Evolutionary conservation across 2,797 vertebrate species (phyloP), one percentile per base, ranked within the genome.

Genomic region (Graptemys geographica): DNA sequence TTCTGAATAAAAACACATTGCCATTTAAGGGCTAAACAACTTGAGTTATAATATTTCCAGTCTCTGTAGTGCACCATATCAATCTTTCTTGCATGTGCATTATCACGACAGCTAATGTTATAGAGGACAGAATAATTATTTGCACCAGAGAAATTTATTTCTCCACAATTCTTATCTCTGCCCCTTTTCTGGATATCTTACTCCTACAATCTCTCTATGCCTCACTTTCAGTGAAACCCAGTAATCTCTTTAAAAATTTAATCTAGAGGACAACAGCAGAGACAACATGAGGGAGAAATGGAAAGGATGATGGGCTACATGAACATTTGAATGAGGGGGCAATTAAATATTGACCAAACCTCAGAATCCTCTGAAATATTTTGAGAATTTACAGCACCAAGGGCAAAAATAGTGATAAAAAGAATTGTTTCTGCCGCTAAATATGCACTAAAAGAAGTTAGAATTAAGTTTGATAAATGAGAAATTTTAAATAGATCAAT

Each of bases 191-290:
- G 97, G 98, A 97, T 99, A 98, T 97, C 98, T 97, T 97, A 97
- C 96, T 98, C 96, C 95, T 97, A 28, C 96, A 96, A 89, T 96
- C 94, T 79, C 96, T 92, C 65, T 90, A 74, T 94, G 94, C 89
- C 82, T 96, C 93, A 78, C 74, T 94, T 94, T 91, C 95, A 98
- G 92, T 92, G 94, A 97, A 98, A 97, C 97, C 86, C 91, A 98
- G 96, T 98, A 98, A 99, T 98, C 98, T 99, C 98, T 99, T 99
- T 99, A 99, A 97, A 98, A 98, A 97, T 97, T 98, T 98, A 97
- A 98, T 98, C 98, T 98, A 98, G 96, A 98, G 98, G 98, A 99
- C 98, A 98, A 99, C 97, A 97, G 98, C 96, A 97, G 80, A 96
- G 88, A 96, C 31, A 94, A 95, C 95, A 83, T 96, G 95, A 96